Conservation (phyloP, 2,888 invertebrate genomes). For the Scrobipalpa costella region DNA sequence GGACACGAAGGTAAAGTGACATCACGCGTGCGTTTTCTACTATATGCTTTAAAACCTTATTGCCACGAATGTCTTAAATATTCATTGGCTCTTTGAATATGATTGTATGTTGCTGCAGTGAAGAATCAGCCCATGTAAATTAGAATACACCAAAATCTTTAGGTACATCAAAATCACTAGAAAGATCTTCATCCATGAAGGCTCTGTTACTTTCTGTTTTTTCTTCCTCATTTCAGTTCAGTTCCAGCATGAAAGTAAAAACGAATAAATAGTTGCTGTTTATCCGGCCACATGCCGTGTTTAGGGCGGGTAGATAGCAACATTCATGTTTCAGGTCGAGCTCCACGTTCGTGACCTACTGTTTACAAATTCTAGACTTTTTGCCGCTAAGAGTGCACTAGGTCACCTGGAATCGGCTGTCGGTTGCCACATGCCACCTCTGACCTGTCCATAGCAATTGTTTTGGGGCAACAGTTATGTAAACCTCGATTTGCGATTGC, state of each 20-base stretch:
- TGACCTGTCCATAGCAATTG: conserved; percentile 28
- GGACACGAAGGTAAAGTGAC: too few relatives aligned
- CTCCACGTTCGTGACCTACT: not conserved
- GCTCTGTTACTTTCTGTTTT: not conserved
- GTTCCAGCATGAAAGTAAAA: too few relatives aligned
- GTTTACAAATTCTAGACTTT: conserved; percentile 1
- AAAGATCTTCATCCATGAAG: too few relatives aligned
- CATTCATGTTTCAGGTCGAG: not conserved
- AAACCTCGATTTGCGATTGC: conserved; percentile 52
- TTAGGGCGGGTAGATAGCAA: not conserved
- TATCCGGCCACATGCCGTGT: not conserved
- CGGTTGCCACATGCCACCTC: not conserved
- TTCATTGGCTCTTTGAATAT: too few relatives aligned
- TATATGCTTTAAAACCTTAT: too few relatives aligned
- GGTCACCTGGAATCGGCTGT: not conserved
- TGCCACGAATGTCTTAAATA: too few relatives aligned
- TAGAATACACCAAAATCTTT: too few relatives aligned
- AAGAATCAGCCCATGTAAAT: too few relatives aligned
- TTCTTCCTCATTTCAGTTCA: not conserved
- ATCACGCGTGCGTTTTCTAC: too few relatives aligned
- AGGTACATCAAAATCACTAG: too few relatives aligned
- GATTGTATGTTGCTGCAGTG: too few relatives aligned
- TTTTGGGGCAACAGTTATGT: conserved; percentile 45
- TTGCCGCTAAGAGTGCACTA: not conserved
- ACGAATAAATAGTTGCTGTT: not conserved